These are phyloP conservation scores for Mesocricetus auratus DNA, from an alignment of 2,113 vertebrate genomes.

Conservation along the genomic window DNA sequence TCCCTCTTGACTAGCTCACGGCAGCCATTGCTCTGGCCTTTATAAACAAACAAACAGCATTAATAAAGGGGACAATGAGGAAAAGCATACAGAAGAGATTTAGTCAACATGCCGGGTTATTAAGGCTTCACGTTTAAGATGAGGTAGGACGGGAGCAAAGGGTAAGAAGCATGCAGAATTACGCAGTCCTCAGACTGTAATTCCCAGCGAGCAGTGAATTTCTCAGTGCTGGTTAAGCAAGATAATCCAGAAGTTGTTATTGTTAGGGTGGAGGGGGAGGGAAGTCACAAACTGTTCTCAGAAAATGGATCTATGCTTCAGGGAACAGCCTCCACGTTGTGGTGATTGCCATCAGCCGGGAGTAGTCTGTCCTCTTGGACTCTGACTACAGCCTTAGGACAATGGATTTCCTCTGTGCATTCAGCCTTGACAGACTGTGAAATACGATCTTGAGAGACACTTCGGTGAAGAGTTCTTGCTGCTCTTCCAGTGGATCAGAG, in stretches of 20 bases:
- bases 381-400: not conserved
- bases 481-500: not conserved
- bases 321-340: not conserved
- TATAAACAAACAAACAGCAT: no score
- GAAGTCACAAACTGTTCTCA: not conserved
- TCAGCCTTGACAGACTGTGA: not conserved
- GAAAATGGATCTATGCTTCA: not conserved
- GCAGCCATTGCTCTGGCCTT: not conserved
- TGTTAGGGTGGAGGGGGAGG: no score
- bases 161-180: no score
- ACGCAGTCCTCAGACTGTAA: not conserved
- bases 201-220: not conserved
- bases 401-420: not conserved
- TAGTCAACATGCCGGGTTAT: not conserved
- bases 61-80: not conserved
- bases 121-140: not conserved
- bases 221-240: not conserved
- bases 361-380: not conserved
- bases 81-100: not conserved
- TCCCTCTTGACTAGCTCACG: not conserved
- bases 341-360: not conserved
- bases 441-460: not conserved
- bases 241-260: not conserved
- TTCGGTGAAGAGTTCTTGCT: not conserved
- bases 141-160: not conserved